These are phyloP conservation scores for Griposia aprilina DNA, from an alignment of 2,888 invertebrate genomes.

Conservation along the genomic window DNA sequence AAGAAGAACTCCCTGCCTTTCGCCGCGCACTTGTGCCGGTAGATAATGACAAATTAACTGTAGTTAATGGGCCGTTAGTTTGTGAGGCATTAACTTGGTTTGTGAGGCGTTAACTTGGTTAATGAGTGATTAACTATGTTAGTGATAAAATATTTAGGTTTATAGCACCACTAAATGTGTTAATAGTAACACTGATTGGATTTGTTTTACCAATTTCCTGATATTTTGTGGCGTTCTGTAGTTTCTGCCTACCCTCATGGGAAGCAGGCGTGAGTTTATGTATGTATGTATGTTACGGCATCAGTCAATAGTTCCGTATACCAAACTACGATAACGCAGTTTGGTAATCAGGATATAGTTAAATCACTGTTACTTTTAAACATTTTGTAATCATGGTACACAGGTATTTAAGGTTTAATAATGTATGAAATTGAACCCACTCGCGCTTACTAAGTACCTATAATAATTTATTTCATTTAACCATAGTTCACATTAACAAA, in stretches of 20 bases:
- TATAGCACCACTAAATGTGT: neutral
- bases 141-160: slow-evolving; percentile 3
- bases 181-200: slow-evolving; percentile 9
- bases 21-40: slow-evolving; percentile 50
- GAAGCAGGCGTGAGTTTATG: neutral
- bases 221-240: neutral
- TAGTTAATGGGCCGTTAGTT: slow-evolving; percentile 1
- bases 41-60: slow-evolving; percentile 5
- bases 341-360: neutral
- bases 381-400: neutral
- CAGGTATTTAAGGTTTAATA: slow-evolving; percentile 1
- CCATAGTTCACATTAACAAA: neutral
- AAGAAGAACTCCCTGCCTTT: slow-evolving; percentile 46
- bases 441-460: neutral
- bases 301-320: neutral
- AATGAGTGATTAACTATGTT: slow-evolving; percentile 18
- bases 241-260: neutral
- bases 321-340: neutral
- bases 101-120: neutral
- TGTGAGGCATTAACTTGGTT: neutral
- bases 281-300: neutral
- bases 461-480: slow-evolving; percentile 35
- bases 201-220: neutral
- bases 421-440: neutral
- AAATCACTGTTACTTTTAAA: slow-evolving; percentile 1